Evolutionary conservation across 2,797 vertebrate species (phyloP).

Genomic region (Hydrocynus forskahlii): DNA sequence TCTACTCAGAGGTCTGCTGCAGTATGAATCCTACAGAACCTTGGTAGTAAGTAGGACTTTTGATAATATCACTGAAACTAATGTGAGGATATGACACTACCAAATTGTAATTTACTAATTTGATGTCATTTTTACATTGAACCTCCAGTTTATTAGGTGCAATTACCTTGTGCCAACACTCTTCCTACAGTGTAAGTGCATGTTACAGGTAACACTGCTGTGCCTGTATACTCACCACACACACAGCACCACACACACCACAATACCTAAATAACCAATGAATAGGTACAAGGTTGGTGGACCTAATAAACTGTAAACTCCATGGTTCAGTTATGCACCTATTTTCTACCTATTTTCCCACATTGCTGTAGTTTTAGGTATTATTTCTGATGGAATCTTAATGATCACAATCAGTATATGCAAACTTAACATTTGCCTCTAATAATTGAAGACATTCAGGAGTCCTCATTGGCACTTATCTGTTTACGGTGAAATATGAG

Average conservation of each 20-base stretch:
- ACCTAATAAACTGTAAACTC: not conserved
- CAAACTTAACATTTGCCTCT: not conserved
- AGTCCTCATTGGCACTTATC: not conserved
- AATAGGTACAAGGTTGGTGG: not conserved
- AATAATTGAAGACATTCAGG: not conserved
- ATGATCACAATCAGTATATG: not conserved
- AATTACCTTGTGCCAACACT: too few relatives aligned
- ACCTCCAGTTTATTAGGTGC: too few relatives aligned
- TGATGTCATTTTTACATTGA: too few relatives aligned
- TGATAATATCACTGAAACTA: not conserved
- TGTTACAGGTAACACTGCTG: too few relatives aligned
- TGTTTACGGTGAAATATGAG: not conserved
- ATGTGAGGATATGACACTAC: too few relatives aligned
- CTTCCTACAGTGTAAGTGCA: too few relatives aligned
- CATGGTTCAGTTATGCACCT: too few relatives aligned
- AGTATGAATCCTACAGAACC: not conserved
- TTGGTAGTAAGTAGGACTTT: not conserved
- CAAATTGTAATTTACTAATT: too few relatives aligned
- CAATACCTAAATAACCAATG: not conserved
- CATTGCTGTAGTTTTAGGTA: not conserved
- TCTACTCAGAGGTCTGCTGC: not conserved
- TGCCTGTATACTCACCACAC: too few relatives aligned
- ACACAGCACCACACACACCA: too few relatives aligned
- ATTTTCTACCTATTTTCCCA: too few relatives aligned
- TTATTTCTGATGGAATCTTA: not conserved